These are phyloP conservation scores for Danio albolineatus DNA, from an alignment of 2,797 vertebrate genomes.

Conservation along the genomic window DNA sequence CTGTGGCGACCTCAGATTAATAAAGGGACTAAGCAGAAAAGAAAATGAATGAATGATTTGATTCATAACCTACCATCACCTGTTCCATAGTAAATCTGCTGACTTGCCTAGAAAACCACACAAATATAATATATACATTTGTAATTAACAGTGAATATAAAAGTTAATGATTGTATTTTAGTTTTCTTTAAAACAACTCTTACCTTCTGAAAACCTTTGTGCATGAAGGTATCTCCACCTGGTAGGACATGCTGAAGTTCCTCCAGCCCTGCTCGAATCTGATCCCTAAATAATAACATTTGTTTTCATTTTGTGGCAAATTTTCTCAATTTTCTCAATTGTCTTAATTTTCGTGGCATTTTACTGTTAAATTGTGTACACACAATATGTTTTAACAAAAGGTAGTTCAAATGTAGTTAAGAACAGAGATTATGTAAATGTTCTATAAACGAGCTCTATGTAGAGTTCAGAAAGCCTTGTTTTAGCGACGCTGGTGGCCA, in stretches of 20 bases:
- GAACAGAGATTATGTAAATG: background rate
- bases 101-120: constrained; percentile 88
- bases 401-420: background rate
- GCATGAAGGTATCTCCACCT: constrained; percentile 95
- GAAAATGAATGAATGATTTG: no score
- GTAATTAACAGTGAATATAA: background rate
- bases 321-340: no score
- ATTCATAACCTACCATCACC: constrained; percentile 85
- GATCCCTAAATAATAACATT: constrained; percentile 79
- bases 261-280: constrained; percentile 91
- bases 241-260: constrained; percentile 91
- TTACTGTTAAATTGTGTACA: background rate
- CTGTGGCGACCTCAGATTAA: no score
- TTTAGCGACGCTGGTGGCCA: no score
- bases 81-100: constrained; percentile 96
- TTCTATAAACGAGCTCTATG: background rate
- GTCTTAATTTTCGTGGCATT: background rate
- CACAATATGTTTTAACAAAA: no score
- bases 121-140: background rate
- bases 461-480: no score
- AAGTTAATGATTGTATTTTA: background rate
- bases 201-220: constrained; percentile 84
- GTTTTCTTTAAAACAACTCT: background rate
- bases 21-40: no score
- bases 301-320: background rate